These are phyloP conservation scores for Phocides pigmalion DNA, from an alignment of 1,140 invertebrate species.

Conservation along the genomic window DNA sequence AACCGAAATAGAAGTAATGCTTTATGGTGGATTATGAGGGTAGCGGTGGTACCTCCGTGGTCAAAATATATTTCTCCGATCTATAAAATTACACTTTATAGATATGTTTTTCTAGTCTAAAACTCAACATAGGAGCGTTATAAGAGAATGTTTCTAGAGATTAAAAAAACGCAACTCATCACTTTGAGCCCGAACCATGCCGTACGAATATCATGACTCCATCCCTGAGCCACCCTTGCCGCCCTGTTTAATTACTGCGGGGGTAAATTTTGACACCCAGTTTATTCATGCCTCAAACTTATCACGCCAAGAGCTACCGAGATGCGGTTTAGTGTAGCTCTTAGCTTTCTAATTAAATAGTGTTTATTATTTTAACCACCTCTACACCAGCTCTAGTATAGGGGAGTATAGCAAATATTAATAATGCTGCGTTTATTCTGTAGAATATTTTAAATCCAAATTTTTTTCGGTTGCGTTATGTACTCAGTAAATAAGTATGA, in stretches of 20 bases:
- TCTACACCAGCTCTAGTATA: neutral
- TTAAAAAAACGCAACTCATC: too few species aligned
- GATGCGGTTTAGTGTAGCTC: constrained; percentile 40
- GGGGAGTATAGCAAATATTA: neutral
- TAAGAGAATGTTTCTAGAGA: too few species aligned
- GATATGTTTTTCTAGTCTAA: too few species aligned
- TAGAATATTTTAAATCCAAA: too few species aligned
- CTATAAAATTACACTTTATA: too few species aligned
- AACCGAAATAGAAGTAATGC: too few species aligned
- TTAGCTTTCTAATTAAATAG: constrained; percentile 30
- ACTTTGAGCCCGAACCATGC: neutral
- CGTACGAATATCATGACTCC: constrained; percentile 32
- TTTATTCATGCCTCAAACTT: constrained; percentile 49
- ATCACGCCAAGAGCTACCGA: constrained; percentile 35
- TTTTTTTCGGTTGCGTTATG: too few species aligned
- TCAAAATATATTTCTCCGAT: too few species aligned
- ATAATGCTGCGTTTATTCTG: neutral
- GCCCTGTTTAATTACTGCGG: constrained; percentile 60
- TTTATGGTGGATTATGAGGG: too few species aligned
- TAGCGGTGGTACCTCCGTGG: too few species aligned
- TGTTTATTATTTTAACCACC: constrained; percentile 24
- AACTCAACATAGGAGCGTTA: too few species aligned
- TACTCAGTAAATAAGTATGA: too few species aligned
- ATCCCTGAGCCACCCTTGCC: constrained; percentile 31
- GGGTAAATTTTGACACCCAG: constrained; percentile 58